These are phyloP conservation scores for Physella acuta DNA, from an alignment of 1,140 invertebrate genomes.

Conservation along the genomic window DNA sequence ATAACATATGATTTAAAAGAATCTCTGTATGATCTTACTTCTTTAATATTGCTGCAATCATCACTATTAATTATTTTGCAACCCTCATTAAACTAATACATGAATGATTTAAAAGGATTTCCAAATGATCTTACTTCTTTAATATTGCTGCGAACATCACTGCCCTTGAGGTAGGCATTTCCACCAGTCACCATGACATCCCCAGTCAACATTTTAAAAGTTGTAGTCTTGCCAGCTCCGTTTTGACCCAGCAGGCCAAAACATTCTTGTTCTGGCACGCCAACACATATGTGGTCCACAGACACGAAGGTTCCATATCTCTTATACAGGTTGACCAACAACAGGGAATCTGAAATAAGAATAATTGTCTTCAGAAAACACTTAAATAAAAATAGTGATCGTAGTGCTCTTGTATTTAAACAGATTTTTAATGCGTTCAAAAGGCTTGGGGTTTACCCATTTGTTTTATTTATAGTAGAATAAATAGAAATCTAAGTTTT, in stretches of 20 bases:
- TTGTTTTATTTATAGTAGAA: no score
- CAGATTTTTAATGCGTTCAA: no score
- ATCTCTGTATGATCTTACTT: no score
- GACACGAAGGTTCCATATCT: conserved; percentile 63
- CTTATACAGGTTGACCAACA: conserved; percentile 63
- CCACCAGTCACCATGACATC: conserved; percentile 55
- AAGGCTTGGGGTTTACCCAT: no score
- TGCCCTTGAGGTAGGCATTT: conserved; percentile 49
- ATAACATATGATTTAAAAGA: no score
- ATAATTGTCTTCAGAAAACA: not conserved
- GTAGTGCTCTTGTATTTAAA: no score
- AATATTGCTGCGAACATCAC: conserved; percentile 55
- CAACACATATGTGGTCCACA: conserved; percentile 63
- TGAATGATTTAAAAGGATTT: no score
- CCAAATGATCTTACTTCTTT: conserved; percentile 61
- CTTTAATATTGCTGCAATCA: no score
- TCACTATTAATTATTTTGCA: no score
- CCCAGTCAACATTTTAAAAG: conserved; percentile 80
- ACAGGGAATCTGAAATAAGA: conserved; percentile 34
- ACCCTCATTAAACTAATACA: no score
- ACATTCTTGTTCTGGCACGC: conserved; percentile 70
- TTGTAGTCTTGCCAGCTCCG: conserved; percentile 88
- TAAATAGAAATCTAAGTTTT: no score
- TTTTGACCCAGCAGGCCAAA: conserved; percentile 86
- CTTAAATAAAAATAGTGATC: no score